These are phyloP conservation scores for Gasteruption jaculator DNA, from an alignment of 2,888 invertebrate genomes.

Conservation along the genomic window DNA sequence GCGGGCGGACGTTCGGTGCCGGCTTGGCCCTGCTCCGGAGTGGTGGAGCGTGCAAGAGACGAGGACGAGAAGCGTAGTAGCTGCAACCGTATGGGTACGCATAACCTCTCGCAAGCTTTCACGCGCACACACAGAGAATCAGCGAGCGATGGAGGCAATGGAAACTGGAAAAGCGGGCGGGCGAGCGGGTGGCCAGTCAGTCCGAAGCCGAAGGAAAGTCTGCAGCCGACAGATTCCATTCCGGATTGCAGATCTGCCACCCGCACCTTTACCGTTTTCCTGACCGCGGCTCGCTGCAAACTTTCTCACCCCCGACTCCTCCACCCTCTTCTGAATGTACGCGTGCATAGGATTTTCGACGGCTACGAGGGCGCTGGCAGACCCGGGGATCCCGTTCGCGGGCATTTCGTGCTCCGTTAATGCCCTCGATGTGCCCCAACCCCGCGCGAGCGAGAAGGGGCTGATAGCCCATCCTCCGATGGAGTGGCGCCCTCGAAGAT, in stretches of 20 bases:
- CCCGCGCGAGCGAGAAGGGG: too few relatives aligned
- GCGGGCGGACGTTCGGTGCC: constrained; percentile 20
- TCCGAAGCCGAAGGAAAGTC: constrained; percentile 38
- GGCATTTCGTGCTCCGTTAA: too few relatives aligned
- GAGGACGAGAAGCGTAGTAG: neutral
- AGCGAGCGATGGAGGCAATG: constrained; percentile 3
- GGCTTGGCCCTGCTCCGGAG: constrained; percentile 12
- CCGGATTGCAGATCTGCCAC: constrained; percentile 48
- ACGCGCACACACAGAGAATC: constrained; percentile 18
- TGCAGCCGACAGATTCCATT: constrained; percentile 51
- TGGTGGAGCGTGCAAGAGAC: neutral
- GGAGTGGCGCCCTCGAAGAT: too few relatives aligned
- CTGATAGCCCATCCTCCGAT: too few relatives aligned
- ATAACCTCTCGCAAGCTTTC: too few relatives aligned
- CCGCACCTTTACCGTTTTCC: constrained; percentile 38
- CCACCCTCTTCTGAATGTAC: constrained; percentile 16
- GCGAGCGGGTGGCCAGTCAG: constrained; percentile 25
- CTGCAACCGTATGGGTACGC: too few relatives aligned
- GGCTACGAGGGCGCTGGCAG: constrained; percentile 7
- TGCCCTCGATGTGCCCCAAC: too few relatives aligned
- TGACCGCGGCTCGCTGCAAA: constrained; percentile 43
- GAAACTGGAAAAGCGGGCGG: constrained; percentile 1
- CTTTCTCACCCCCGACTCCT: constrained; percentile 9
- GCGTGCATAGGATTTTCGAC: constrained; percentile 16
- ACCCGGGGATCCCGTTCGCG: neutral